phyloP scores from a whole-genome alignment of 2,113 vertebrate genomes.

The Zapus hudsonius region DNA sequence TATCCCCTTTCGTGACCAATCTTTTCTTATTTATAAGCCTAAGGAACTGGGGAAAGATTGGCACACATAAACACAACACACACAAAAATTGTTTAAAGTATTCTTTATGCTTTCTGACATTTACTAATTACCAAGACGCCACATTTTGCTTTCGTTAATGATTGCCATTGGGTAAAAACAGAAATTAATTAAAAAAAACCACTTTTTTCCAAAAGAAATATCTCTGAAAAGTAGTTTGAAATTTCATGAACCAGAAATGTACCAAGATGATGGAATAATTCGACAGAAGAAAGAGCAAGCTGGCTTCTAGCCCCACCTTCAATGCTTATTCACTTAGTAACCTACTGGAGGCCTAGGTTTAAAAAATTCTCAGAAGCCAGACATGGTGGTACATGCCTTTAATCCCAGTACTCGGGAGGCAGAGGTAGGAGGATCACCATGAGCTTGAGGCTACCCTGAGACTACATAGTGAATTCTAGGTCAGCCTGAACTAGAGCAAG shows the following conservation, averaged over 20 bases:
- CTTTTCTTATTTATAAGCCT: not conserved
- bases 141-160: not conserved
- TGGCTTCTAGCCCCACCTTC: not conserved
- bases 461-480: no score
- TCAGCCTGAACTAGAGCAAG: no score
- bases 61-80: no score
- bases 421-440: no score
- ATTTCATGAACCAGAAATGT: not conserved
- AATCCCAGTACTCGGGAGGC: no score
- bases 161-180: not conserved
- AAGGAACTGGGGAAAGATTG: not conserved
- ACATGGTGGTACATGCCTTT: no score
- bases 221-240: not conserved
- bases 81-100: no score
- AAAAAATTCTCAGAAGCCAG: not conserved
- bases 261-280: not conserved
- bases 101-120: not conserved
- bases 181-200: not conserved
- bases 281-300: not conserved
- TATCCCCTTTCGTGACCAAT: not conserved
- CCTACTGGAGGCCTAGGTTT: not conserved
- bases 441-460: no score
- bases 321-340: not conserved
- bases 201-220: conserved; percentile 1
- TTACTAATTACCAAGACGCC: not conserved